Evolutionary conservation across 2,888 invertebrate species (phyloP).

Genomic region (Oscheius sp.): DNA sequence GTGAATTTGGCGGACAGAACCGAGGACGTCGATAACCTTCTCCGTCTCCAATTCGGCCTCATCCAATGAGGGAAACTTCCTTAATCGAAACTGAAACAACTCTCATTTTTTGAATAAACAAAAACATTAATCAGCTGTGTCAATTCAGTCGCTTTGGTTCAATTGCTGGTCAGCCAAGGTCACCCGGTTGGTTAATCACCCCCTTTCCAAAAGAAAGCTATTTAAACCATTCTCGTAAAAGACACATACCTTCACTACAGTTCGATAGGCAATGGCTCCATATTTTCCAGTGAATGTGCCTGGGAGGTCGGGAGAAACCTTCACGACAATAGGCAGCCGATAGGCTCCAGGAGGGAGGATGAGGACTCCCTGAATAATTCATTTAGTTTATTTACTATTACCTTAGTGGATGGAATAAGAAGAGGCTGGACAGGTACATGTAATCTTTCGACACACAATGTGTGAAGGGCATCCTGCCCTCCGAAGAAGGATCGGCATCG

Average conservation of each 20-base stretch:
- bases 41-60: conserved; percentile 45
- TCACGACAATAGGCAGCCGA: conserved; percentile 39
- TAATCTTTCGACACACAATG: conserved; percentile 36
- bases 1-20: conserved; percentile 38
- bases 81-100: conserved; percentile 25
- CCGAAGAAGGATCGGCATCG: conserved; percentile 45
- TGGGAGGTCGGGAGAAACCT: conserved; percentile 41
- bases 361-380: conserved; percentile 11
- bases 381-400: background rate
- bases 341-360: conserved; percentile 45
- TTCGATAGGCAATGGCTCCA: conserved; percentile 49
- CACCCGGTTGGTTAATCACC: conserved; percentile 1
- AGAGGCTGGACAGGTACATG: conserved; percentile 40
- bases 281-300: conserved; percentile 47
- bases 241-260: conserved; percentile 39
- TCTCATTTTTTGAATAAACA: background rate
- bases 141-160: background rate
- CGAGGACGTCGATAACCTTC: conserved; percentile 44
- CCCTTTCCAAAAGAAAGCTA: background rate
- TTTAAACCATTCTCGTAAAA: no score
- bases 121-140: background rate
- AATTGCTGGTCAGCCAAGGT: conserved; percentile 7
- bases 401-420: conserved; percentile 40
- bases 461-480: conserved; percentile 45
- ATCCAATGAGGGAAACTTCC: conserved; percentile 35